phyloP scores from a whole-genome alignment of 1,140 invertebrate species.

The Ruditapes philippinarum region DNA sequence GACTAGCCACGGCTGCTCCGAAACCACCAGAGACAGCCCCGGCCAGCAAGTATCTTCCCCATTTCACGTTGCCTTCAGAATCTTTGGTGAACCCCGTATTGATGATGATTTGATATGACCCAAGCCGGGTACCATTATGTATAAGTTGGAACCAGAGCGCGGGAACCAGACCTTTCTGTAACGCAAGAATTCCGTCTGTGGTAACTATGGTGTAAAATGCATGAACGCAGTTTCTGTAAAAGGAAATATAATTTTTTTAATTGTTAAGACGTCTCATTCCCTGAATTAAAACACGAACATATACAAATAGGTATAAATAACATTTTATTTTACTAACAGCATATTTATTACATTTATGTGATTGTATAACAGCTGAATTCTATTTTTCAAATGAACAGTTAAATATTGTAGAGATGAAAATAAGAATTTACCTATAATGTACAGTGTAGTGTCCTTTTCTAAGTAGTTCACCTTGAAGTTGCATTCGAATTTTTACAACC shows the following conservation, averaged over 20 bases:
- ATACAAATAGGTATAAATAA: no score
- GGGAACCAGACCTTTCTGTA: slow-evolving; percentile 89
- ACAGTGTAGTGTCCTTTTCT: slow-evolving; percentile 88
- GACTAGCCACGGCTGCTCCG: slow-evolving; percentile 93
- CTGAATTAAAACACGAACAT: no score
- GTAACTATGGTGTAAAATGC: background rate
- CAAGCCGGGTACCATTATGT: slow-evolving; percentile 1
- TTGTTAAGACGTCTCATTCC: no score
- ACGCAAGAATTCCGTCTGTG: background rate
- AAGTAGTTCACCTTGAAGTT: slow-evolving; percentile 95
- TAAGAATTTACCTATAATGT: background rate
- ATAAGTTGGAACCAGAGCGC: slow-evolving; percentile 80
- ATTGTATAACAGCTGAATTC: no score
- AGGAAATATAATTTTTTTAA: no score
- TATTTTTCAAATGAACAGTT: no score
- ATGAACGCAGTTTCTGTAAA: slow-evolving; percentile 77
- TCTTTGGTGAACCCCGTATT: slow-evolving; percentile 80
- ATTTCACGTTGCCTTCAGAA: slow-evolving; percentile 90
- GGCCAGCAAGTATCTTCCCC: slow-evolving; percentile 90
- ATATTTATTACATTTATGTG: no score
- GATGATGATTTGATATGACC: background rate
- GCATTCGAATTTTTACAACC: slow-evolving; percentile 95
- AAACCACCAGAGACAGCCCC: slow-evolving; percentile 92
- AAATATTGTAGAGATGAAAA: no score
- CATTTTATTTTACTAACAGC: no score